phyloP scores from a whole-genome alignment of 2,797 vertebrate species.

The Emys orbicularis region DNA sequence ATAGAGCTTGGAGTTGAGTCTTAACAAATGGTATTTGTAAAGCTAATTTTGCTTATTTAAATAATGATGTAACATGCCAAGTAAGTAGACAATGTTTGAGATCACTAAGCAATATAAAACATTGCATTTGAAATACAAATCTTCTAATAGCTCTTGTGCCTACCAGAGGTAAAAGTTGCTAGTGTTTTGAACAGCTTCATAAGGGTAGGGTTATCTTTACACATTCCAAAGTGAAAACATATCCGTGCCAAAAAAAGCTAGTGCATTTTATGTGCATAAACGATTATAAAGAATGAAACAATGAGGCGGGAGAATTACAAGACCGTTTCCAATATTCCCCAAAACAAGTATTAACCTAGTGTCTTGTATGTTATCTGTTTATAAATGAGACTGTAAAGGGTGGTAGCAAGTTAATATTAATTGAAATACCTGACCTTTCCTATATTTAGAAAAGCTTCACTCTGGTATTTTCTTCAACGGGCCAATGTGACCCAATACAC shows the following conservation, averaged over 20 bases:
- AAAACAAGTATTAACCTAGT: not conserved
- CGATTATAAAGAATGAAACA: not conserved
- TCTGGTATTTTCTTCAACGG: not conserved
- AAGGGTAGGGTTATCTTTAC: not conserved
- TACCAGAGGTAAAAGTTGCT: not conserved
- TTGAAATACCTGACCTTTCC: not conserved
- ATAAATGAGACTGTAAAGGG: not conserved
- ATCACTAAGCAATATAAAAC: not conserved
- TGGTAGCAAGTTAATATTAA: not conserved
- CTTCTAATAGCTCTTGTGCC: not conserved
- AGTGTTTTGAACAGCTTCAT: not conserved
- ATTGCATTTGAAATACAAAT: not conserved
- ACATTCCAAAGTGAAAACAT: not conserved
- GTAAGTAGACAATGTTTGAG: rapidly evolving
- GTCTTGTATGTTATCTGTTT: not conserved
- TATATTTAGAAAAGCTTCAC: not conserved
- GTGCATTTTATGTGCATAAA: not conserved
- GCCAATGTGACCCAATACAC: not conserved
- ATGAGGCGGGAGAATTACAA: not conserved
- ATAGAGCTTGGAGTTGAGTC: not conserved
- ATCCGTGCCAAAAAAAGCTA: not conserved
- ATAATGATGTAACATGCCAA: rapidly evolving
- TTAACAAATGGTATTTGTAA: not conserved
- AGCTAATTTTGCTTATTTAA: not conserved
- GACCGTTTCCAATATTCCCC: not conserved